Base-by-base conservation (phyloP, 30 jellyfish, hydroid and myxozoan genomes). In the Nemopilema nomurai region DNA sequence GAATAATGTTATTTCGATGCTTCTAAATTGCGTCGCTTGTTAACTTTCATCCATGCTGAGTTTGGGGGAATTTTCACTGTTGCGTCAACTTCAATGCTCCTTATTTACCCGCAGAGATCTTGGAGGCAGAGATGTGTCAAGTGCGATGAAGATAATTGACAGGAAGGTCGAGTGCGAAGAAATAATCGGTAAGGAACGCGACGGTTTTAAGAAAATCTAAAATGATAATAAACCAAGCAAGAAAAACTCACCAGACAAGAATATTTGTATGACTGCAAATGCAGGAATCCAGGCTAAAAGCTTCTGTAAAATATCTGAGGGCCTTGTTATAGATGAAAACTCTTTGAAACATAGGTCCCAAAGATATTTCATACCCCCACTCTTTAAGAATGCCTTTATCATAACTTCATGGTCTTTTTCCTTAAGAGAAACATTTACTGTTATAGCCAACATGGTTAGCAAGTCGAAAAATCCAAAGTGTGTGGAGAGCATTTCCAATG, bases 211-310 rank as follows among this genome's bases (percentile, higher is more conserved):
- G 13, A 3, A 6, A 13, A 41, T 41, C 9, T 41, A 13, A 41
- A 13, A 41, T 41, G 13, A 41, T 41, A 6, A 3, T 41, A 3
- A 41, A 41, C 6, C 13, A 3, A 3, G 57, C 7, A 22, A 16
- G 24, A 9, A 68, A 41, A 24, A 19, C 33, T 68, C 57, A 41
- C 57, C 57, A 68, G 21, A 1, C 21, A 4, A 16, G n/a, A n/a
- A n/a, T 68, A 68, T 16, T 76, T 76, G 51, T 4, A 76, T 76
- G 24, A 76, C 20, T 17, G 62, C 49, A 7, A 31, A 22, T 29
- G 86, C 7, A 20, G 76, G 49, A 13, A 76, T 75, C 86, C 86
- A 76, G 17, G 28, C 75, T 31, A 76, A 63, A 0, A 76, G 63
- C 27, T 51, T 51, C 28, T 26, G 51, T 16, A 76, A 13, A 4